A percentile compares a stretch with the other conserved stretches of the same genome.
Conservation (phyloP, 2,888 invertebrate genomes). For the Thelaira solivaga region DNA sequence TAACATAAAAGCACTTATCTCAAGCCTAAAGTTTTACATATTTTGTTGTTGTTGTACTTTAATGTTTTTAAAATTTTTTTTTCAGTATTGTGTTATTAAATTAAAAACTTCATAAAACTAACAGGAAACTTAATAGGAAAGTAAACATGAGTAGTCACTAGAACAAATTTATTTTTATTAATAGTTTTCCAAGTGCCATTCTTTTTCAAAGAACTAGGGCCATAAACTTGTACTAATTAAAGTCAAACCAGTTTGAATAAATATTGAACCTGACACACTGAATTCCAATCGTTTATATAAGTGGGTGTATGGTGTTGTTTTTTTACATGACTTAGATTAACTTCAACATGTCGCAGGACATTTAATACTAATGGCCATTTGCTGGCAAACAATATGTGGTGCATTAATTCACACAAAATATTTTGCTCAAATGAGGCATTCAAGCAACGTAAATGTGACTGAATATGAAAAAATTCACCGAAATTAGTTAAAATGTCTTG, state of each 20-base stretch:
- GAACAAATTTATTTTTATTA: not conserved
- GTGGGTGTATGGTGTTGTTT: not conserved
- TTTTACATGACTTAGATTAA: not conserved
- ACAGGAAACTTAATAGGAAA: not conserved
- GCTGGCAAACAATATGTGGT: not conserved
- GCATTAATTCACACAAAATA: not conserved
- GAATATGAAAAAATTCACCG: not conserved
- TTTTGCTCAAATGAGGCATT: not conserved
- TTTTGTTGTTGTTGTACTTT: too few relatives aligned
- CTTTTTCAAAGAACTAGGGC: not conserved
- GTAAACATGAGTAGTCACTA: not conserved
- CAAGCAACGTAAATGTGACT: not conserved
- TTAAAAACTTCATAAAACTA: too few relatives aligned
- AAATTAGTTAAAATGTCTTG: constrained; percentile 36
- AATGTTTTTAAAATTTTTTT: not conserved
- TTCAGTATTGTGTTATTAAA: not conserved
- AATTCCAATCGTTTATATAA: not conserved
- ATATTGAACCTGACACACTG: constrained; percentile 38
- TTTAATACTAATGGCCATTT: constrained; percentile 49
- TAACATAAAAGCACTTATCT: too few relatives aligned
- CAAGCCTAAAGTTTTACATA: too few relatives aligned
- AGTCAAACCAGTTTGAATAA: too few relatives aligned
- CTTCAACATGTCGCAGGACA: constrained; percentile 41
- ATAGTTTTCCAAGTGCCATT: not conserved
- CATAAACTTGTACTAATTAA: constrained; percentile 29